A percentile compares a stretch with the other conserved stretches of the same genome.
phyloP scores from a whole-genome alignment of 2,113 vertebrate genomes.

The Gracilinanus agilis region DNA sequence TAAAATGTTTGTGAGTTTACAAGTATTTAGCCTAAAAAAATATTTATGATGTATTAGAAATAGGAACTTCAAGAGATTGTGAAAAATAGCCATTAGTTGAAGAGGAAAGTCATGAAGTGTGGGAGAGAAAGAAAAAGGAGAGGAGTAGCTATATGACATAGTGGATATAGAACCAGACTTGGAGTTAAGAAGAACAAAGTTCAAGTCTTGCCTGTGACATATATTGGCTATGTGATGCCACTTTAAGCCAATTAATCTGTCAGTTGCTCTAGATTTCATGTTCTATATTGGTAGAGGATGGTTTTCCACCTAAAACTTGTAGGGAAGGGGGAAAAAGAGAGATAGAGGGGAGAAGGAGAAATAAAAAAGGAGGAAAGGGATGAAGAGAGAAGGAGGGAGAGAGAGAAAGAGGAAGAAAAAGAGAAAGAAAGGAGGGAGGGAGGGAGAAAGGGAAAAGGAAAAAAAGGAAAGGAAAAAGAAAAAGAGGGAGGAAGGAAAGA shows the following conservation, averaged over 20 bases:
- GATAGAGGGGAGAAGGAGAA: too few species aligned
- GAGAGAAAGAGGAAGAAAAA: too few species aligned
- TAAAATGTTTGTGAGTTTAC: neutral
- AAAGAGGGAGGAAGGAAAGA: too few species aligned
- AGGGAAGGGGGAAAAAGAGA: too few species aligned
- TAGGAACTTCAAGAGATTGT: neutral
- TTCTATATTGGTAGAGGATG: neutral
- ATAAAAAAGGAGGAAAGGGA: neutral
- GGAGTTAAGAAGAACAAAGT: neutral
- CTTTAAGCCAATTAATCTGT: neutral
- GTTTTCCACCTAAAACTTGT: neutral
- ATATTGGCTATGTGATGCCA: neutral
- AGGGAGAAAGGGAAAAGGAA: fast-evolving
- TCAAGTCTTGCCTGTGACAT: neutral
- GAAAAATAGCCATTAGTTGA: neutral
- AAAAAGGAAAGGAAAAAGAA: fast-evolving
- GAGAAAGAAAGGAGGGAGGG: too few species aligned
- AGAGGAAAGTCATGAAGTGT: neutral
- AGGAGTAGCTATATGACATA: neutral
- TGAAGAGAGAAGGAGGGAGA: too few species aligned
- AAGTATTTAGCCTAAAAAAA: neutral
- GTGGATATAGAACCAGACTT: neutral
- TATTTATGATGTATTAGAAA: constrained; percentile 5
- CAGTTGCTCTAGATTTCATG: too few species aligned
- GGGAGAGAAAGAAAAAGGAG: neutral